These are phyloP conservation scores for Pristionchus fissidentatus DNA, from an alignment of 2,888 invertebrate genomes.

Conservation along the genomic window DNA sequence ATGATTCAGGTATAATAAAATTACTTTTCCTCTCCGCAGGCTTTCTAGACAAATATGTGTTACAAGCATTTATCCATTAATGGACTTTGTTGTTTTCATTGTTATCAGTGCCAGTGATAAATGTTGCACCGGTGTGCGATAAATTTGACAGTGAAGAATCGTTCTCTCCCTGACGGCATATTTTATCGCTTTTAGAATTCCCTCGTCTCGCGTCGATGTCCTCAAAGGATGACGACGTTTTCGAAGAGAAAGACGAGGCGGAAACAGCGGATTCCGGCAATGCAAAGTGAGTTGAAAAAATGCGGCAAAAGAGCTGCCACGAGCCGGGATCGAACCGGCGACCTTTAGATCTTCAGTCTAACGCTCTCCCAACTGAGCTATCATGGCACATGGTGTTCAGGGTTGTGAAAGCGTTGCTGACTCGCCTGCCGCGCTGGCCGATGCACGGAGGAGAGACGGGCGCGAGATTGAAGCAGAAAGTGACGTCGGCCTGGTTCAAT, in stretches of 20 bases:
- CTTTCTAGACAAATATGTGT: no score
- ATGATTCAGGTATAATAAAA: no score
- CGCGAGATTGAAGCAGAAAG: slow-evolving; percentile 53
- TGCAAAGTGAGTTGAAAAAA: slow-evolving; percentile 9
- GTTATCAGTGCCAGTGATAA: no score
- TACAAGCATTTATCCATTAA: no score
- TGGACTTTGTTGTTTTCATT: no score
- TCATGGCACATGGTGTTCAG: slow-evolving; percentile 48
- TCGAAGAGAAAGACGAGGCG: background rate
- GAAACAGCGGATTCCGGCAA: background rate
- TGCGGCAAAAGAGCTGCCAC: slow-evolving; percentile 53
- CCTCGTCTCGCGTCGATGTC: background rate
- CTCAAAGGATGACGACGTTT: slow-evolving; percentile 4
- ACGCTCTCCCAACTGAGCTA: slow-evolving; percentile 75
- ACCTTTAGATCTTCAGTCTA: slow-evolving; percentile 75
- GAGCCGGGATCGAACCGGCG: slow-evolving; percentile 74
- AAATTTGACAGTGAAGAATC: no score
- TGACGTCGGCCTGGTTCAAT: slow-evolving; percentile 62
- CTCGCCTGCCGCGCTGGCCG: background rate
- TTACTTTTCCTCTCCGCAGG: no score
- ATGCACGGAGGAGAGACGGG: slow-evolving; percentile 47
- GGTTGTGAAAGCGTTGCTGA: background rate
- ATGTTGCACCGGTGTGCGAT: no score
- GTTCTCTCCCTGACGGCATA: no score
- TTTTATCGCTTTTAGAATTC: background rate